phyloP scores from a whole-genome alignment of 2,113 vertebrate genomes.

The Dasyornis broadbenti region DNA sequence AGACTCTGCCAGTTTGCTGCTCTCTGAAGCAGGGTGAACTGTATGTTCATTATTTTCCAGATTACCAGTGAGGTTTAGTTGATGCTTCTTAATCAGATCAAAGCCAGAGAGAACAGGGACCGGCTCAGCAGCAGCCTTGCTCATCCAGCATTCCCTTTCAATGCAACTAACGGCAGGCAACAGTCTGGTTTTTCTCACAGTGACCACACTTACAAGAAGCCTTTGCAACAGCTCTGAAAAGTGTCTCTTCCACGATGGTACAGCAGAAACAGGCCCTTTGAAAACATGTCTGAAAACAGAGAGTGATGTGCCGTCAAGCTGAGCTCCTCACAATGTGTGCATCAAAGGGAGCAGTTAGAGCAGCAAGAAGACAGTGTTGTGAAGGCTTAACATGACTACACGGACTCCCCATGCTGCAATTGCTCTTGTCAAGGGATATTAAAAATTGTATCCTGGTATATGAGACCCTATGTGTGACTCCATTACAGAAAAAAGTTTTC shows the following conservation, averaged over 20 bases:
- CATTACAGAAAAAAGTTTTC: not conserved
- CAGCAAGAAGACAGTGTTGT: not conserved
- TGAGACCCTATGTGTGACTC: not conserved
- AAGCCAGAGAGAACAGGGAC: not conserved
- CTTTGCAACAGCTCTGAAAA: not conserved
- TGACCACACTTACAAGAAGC: not conserved
- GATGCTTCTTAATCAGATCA: conserved; percentile 7
- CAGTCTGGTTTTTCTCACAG: not conserved
- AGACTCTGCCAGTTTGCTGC: not conserved
- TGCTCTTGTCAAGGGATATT: not conserved
- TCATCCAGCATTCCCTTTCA: conserved; percentile 29
- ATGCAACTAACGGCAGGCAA: rapidly evolving
- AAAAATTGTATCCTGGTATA: not conserved
- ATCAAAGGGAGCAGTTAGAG: conserved; percentile 24
- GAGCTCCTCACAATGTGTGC: not conserved
- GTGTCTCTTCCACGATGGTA: not conserved
- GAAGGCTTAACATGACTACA: not conserved
- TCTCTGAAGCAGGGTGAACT: not conserved
- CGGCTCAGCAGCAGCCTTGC: conserved; percentile 1
- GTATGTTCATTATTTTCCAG: not conserved
- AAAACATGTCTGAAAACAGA: not conserved
- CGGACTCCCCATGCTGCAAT: not conserved
- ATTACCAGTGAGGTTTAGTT: not conserved
- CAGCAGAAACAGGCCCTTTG: not conserved
- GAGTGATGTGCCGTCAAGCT: not conserved